Conservation (phyloP, 2,113 vertebrate species). For the Atlantisia rogersi region DNA sequence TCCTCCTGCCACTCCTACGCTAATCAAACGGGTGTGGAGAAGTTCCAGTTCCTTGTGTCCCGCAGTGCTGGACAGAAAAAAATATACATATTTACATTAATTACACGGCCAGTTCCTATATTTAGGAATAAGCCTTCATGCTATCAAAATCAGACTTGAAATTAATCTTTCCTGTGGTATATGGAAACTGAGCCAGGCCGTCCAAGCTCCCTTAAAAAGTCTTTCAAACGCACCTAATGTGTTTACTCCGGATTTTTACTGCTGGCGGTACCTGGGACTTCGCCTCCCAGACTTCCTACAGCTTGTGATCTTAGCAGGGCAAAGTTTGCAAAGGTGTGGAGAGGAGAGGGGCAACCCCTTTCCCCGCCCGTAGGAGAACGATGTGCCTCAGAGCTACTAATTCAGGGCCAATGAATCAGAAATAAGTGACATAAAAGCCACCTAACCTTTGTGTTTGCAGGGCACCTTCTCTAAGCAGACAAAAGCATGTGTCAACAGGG, state of each 20-base stretch:
- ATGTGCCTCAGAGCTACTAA: constrained; percentile 38
- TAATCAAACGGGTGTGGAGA: constrained; percentile 61
- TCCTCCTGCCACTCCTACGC: constrained; percentile 56
- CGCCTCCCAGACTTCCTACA: constrained; percentile 38
- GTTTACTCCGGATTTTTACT: background rate
- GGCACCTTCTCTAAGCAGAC: constrained; percentile 25
- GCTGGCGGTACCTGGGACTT: background rate
- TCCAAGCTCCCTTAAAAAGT: background rate
- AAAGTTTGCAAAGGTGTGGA: constrained; percentile 35
- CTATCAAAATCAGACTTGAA: background rate
- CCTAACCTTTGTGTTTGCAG: background rate
- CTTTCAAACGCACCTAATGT: constrained; percentile 1
- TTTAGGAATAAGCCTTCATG: background rate
- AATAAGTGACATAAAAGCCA: background rate
- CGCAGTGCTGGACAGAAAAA: background rate
- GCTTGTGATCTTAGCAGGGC: constrained; percentile 47
- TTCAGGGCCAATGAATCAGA: constrained; percentile 39
- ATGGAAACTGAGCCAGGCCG: background rate
- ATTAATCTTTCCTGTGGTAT: background rate
- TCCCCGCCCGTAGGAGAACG: background rate
- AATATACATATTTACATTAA: background rate
- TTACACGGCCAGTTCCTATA: background rate
- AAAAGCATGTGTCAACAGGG: constrained; percentile 58
- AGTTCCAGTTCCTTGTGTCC: background rate
- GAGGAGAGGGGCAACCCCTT: background rate